Base-by-base conservation (phyloP, 2,797 vertebrate species). In the Rhabdomys pumilio region DNA sequence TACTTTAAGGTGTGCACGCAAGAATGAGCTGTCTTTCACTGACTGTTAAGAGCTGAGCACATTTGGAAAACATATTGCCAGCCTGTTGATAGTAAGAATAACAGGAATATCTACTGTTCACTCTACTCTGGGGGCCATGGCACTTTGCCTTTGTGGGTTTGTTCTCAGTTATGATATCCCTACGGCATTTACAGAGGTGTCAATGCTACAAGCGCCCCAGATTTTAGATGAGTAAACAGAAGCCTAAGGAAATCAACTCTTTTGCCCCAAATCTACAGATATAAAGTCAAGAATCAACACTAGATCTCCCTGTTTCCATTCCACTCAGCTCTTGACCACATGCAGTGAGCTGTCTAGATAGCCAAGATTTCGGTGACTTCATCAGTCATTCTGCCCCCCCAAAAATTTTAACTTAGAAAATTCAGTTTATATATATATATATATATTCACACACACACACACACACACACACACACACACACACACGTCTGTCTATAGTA, bases 321-420 rank as follows among this genome's bases (percentile, higher is more conserved):
- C 31, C 50, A 90, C n/a, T 79, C 26, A 89, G 53, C 50, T 75
- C 17, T 2, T 50, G 92, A 82, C 12, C n/a, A 63, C 29, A 81
- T 41, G 38, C 29, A 38, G 79, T 63, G 38, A 93, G 38, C 41
- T 47, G 0, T 55, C 34, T 50, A 89, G 47, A 75, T 1, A 44
- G 41, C 81, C 34, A 63, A 91, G 65, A 50, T 83, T 94, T 90
- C 73, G 24, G 81, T 63, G 72, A 79, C 6, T 89, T 19, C 79
- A 15, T 81, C 11, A 84, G 31, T 92, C 20, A 76, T 82, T 50
- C 34, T 53, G 88, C 5, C 12, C 1, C 1, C 81, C 9, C 6
- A 82, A 22, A 85, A 69, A 65, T 24, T 92, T 88, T 90, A 89
- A 22, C 69, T 92, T 14, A 88, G 38, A 72, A 90, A 88, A 92